Evolutionary conservation across 2,888 invertebrate species (phyloP).

Genomic region (Conchocele bisecta): DNA sequence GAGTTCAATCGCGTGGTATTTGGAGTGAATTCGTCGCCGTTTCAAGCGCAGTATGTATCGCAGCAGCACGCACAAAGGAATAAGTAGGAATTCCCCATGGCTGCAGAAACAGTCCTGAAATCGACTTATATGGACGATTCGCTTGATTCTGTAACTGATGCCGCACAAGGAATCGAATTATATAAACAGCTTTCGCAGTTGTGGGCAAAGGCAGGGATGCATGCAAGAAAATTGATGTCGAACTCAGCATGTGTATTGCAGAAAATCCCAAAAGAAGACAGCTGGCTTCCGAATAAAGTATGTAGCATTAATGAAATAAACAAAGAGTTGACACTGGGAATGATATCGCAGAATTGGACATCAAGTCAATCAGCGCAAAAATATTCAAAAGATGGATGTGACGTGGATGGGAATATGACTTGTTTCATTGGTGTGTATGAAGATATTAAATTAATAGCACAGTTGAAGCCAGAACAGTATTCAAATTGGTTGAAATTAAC

Average conservation of each 20-base stretch:
- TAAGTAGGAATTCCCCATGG: slow-evolving; percentile 16
- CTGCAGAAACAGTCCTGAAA: slow-evolving; percentile 41
- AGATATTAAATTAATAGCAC: no score
- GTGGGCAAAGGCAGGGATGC: slow-evolving; percentile 7
- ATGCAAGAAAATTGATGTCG: neutral
- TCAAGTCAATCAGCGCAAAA: no score
- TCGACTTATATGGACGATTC: slow-evolving; percentile 52
- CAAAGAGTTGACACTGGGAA: no score
- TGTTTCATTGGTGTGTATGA: no score
- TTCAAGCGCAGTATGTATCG: slow-evolving; percentile 41
- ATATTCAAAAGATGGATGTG: no score
- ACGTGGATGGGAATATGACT: no score
- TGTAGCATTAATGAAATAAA: no score
- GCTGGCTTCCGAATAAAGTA: no score
- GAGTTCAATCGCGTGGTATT: slow-evolving; percentile 45
- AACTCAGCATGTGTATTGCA: neutral
- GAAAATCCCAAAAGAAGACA: neutral
- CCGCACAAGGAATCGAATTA: slow-evolving; percentile 2
- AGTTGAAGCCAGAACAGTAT: no score
- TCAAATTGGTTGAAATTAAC: no score
- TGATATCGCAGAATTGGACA: no score
- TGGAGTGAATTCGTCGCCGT: slow-evolving; percentile 49
- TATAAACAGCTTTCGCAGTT: slow-evolving; percentile 4
- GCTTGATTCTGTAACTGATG: slow-evolving; percentile 36
- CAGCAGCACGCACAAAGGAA: slow-evolving; percentile 34